phyloP scores from a whole-genome alignment of 2,888 invertebrate genomes.

The Onthophagus sagittarius region DNA sequence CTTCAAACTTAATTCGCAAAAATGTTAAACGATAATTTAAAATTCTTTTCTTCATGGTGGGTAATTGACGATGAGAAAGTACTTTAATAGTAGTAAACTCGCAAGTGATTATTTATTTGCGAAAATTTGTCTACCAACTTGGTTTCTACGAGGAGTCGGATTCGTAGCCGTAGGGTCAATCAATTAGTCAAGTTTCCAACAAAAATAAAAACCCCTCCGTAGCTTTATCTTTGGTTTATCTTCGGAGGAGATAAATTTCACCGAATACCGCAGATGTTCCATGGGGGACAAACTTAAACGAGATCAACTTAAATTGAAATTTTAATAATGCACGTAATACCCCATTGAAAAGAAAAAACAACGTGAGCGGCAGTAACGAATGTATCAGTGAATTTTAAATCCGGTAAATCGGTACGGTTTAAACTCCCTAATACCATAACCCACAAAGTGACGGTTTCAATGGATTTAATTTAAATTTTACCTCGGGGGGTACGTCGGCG shows the following conservation, averaged over 20 bases:
- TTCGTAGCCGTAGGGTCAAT: not conserved
- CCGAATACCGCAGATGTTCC: not conserved
- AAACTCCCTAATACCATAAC: not conserved
- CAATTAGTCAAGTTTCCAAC: not conserved
- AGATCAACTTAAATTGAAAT: not conserved
- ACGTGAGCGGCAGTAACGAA: not conserved
- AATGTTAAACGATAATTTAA: too few relatives aligned
- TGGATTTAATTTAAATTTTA: conserved; percentile 7
- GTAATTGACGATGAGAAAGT: not conserved
- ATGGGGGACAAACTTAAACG: not conserved
- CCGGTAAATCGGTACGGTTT: not conserved
- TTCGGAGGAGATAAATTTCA: not conserved
- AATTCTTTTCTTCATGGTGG: not conserved
- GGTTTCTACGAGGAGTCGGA: not conserved
- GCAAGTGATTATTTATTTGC: not conserved
- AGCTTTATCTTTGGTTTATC: not conserved
- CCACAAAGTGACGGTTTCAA: conserved; percentile 2
- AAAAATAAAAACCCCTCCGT: not conserved
- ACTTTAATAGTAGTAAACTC: not conserved
- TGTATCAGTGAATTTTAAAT: not conserved
- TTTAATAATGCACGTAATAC: not conserved
- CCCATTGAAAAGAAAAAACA: not conserved
- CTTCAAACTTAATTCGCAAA: too few relatives aligned
- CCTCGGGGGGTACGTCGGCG: not conserved
- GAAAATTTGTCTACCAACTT: not conserved